phyloP scores from a whole-genome alignment of 2,888 invertebrate species.

The Rutpela maculata region DNA sequence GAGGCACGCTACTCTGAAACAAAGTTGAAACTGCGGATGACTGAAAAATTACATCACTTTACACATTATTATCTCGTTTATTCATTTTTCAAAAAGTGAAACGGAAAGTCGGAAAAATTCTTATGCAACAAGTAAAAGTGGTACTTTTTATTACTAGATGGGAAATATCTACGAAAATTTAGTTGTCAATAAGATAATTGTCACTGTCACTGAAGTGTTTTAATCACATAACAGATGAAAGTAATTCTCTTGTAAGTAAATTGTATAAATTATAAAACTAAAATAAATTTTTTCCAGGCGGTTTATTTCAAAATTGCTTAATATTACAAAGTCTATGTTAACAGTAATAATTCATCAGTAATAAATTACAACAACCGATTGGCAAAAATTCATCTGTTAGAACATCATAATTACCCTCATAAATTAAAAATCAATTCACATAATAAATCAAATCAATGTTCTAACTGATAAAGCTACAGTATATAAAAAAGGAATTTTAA shows the following conservation, averaged over 20 bases:
- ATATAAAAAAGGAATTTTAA: conserved; percentile 55
- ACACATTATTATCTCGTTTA: too few species aligned
- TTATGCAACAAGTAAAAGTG: too few species aligned
- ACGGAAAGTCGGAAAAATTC: too few species aligned
- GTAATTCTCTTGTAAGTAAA: neutral
- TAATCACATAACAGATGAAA: neutral
- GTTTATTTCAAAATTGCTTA: conserved; percentile 58
- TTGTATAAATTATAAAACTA: neutral
- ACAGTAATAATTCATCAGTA: conserved; percentile 60
- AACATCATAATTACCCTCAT: conserved; percentile 44
- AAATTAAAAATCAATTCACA: conserved; percentile 50
- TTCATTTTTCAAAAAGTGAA: too few species aligned
- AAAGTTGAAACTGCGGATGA: too few species aligned
- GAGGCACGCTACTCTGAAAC: too few species aligned
- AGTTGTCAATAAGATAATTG: too few species aligned
- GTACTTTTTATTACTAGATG: too few species aligned
- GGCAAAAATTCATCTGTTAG: conserved; percentile 57
- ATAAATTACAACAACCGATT: conserved; percentile 65
- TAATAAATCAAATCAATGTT: conserved; percentile 55
- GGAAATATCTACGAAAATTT: too few species aligned
- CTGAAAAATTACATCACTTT: too few species aligned
- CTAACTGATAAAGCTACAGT: conserved; percentile 56
- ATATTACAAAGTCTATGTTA: conserved; percentile 63
- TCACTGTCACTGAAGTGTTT: too few species aligned
- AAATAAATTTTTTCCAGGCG: neutral